Evolutionary conservation across 1,140 invertebrate species (phyloP).

Genomic region (Aphidius gifuensis): DNA sequence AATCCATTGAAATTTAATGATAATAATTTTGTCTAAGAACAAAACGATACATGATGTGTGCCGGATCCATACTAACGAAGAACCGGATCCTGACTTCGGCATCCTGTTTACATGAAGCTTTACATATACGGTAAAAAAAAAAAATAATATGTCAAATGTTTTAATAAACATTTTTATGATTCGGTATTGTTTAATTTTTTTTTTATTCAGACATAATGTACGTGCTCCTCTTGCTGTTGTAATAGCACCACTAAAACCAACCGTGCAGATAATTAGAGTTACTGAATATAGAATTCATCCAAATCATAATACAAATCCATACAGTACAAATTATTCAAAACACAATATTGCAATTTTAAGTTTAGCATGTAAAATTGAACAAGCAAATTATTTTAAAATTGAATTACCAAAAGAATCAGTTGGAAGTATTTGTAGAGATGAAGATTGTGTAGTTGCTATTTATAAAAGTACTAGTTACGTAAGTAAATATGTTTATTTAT

Average conservation of each 20-base stretch:
- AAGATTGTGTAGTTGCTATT: constrained; percentile 26
- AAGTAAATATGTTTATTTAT: constrained; percentile 12
- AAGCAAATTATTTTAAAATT: constrained; percentile 23
- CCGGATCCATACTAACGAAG: constrained; percentile 33
- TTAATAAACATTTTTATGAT: background rate
- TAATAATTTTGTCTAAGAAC: constrained; percentile 23
- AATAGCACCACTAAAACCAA: constrained; percentile 25
- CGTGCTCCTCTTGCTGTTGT: constrained; percentile 27
- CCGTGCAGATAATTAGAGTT: constrained; percentile 30
- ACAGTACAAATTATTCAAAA: constrained; percentile 10
- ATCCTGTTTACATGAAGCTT: constrained; percentile 33
- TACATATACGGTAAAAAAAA: constrained; percentile 29
- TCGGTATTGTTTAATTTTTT: background rate
- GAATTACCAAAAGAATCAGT: constrained; percentile 25
- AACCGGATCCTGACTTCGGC: constrained; percentile 37
- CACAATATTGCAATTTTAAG: constrained; percentile 32
- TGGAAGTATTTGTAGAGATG: constrained; percentile 21
- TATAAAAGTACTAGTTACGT: constrained; percentile 26
- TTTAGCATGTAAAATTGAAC: constrained; percentile 30
- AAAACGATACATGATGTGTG: constrained; percentile 34
- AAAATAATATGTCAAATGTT: background rate
- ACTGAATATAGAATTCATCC: constrained; percentile 30
- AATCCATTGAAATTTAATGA: background rate
- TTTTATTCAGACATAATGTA: constrained; percentile 31
- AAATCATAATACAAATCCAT: constrained; percentile 20